Percentiles rank a stretch among this genome's conserved stretches.
Evolutionary conservation across 53 echinoderm and acorn worm genomes (phyloP).

Genomic region (Paracentrotus lividus): DNA sequence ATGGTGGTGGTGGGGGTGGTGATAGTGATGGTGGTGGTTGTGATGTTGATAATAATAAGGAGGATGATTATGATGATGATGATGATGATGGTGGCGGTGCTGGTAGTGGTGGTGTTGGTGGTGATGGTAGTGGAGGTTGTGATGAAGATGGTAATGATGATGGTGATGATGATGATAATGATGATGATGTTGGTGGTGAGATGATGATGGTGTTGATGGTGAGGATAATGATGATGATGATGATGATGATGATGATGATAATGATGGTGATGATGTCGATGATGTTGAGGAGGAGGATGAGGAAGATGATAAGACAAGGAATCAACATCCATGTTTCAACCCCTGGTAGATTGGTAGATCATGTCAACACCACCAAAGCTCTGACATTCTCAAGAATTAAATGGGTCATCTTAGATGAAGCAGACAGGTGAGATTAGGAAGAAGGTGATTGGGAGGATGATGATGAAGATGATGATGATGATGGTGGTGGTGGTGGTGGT

Average conservation of each 20-base stretch:
- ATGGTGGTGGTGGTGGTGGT: slow-evolving; percentile 17
- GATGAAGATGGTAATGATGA: neutral
- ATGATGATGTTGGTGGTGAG: too few relatives aligned
- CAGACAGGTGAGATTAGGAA: slow-evolving; percentile 92
- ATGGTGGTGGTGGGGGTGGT: too few relatives aligned
- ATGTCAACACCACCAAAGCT: slow-evolving; percentile 80
- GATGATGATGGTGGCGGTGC: slow-evolving; percentile 47
- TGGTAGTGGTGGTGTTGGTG: slow-evolving; percentile 41
- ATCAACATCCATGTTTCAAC: slow-evolving; percentile 96
- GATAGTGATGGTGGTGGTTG: too few relatives aligned
- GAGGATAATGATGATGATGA: slow-evolving; percentile 41
- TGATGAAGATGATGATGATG: slow-evolving; percentile 61
- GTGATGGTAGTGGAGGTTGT: slow-evolving; percentile 11
- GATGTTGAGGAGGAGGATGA: slow-evolving; percentile 56
- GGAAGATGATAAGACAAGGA: slow-evolving; percentile 89
- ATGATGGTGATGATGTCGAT: slow-evolving; percentile 44
- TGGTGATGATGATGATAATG: slow-evolving; percentile 60
- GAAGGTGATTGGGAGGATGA: slow-evolving; percentile 24
- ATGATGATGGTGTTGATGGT: too few relatives aligned
- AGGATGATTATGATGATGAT: slow-evolving; percentile 20
- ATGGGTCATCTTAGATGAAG: slow-evolving; percentile 96
- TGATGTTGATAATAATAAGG: slow-evolving; percentile 41
- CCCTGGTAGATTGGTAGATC: slow-evolving; percentile 92
- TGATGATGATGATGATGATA: slow-evolving; percentile 61
- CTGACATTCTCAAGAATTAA: slow-evolving; percentile 74